Conservation (phyloP, 2,888 invertebrate genomes). For the Lumbricus terrestris region DNA sequence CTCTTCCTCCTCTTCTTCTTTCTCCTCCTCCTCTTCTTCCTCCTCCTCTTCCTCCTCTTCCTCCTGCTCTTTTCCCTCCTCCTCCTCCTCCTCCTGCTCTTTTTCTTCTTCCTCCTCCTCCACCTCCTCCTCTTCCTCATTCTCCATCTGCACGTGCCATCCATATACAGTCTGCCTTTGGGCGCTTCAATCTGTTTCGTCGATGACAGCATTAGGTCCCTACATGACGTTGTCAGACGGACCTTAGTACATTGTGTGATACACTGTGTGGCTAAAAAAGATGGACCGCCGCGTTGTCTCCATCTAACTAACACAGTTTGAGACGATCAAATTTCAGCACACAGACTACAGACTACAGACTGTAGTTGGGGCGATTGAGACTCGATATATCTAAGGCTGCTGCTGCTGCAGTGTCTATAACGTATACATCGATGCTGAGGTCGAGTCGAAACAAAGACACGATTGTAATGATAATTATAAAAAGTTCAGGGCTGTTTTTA, state of each 20-base stretch:
- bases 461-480: not conserved
- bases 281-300: not conserved
- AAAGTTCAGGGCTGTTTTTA: too few species aligned
- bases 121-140: not conserved
- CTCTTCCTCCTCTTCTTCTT: too few species aligned
- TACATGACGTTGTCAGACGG: too few species aligned
- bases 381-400: not conserved
- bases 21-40: too few species aligned
- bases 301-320: not conserved
- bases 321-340: not conserved
- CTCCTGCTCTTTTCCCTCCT: too few species aligned
- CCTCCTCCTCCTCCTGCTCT: too few species aligned
- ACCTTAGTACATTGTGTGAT: not conserved
- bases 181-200: not conserved
- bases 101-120: too few species aligned
- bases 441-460: not conserved
- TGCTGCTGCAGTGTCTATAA: too few species aligned
- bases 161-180: not conserved
- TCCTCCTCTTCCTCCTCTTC: too few species aligned
- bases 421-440: not conserved
- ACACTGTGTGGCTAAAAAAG: not conserved
- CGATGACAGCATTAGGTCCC: slow-evolving; percentile 3
- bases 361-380: not conserved
- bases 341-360: too few species aligned
- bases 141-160: not conserved